Conservation (phyloP, 2,888 invertebrate genomes). For the Stenchaetothrips biformis region DNA sequence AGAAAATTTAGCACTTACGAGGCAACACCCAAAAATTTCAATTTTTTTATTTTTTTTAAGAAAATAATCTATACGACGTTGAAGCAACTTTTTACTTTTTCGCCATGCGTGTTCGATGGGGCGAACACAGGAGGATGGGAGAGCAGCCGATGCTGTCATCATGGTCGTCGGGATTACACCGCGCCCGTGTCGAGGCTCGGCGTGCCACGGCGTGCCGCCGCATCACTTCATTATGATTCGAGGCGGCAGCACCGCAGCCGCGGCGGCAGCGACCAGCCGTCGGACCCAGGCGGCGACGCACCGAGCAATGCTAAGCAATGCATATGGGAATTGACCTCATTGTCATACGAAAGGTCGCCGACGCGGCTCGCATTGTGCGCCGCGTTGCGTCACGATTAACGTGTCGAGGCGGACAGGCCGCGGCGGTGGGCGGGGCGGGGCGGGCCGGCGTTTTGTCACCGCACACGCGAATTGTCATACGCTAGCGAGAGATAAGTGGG, state of each 20-base stretch:
- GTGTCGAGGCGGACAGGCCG: background rate
- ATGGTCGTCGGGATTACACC: too few species aligned
- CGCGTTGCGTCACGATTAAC: background rate
- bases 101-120: too few species aligned
- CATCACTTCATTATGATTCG: background rate
- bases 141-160: background rate
- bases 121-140: too few species aligned
- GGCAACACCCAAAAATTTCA: too few species aligned
- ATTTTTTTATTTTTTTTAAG: too few species aligned
- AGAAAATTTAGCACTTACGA: too few species aligned
- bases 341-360: background rate
- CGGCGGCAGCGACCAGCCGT: background rate
- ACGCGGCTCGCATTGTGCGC: background rate
- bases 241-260: background rate
- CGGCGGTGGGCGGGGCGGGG: background rate
- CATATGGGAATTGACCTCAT: slow-evolving; percentile 17
- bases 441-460: background rate
- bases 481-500: too few species aligned
- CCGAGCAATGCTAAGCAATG: background rate
- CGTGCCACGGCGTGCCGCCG: too few species aligned
- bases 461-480: too few species aligned
- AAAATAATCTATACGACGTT: too few species aligned
- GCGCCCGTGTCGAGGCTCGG: too few species aligned
- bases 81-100: too few species aligned
- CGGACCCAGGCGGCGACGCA: background rate